phyloP scores from a whole-genome alignment of 2,797 vertebrate species.

The Phoebastria nigripes region DNA sequence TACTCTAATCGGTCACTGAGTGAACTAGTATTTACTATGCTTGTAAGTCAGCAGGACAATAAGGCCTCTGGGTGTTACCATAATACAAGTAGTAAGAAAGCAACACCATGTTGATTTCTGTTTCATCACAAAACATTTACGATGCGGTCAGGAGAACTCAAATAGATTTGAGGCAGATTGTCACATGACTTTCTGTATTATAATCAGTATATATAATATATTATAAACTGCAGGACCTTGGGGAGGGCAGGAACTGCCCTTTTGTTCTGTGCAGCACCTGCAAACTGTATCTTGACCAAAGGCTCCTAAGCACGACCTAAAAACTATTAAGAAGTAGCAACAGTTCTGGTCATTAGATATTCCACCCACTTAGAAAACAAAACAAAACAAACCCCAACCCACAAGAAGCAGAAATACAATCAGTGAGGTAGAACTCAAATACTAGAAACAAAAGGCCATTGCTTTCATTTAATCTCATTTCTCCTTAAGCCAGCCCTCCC shows the following conservation, averaged over 20 bases:
- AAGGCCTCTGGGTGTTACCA: not conserved
- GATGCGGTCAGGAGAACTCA: not conserved
- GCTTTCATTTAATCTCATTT: not conserved
- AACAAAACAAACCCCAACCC: not conserved
- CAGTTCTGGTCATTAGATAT: not conserved
- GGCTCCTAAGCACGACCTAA: not conserved
- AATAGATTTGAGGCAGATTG: not conserved
- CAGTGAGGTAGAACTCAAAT: not conserved
- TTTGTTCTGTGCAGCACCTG: not conserved
- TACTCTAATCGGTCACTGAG: accelerated
- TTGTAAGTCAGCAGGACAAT: not conserved
- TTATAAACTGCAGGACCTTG: not conserved
- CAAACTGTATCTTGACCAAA: too few relatives aligned
- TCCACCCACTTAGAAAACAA: not conserved
- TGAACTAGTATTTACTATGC: not conserved
- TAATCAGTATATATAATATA: not conserved
- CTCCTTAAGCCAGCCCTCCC: not conserved
- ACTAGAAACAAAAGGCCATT: not conserved
- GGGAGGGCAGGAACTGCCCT: not conserved
- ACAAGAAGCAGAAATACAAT: not conserved
- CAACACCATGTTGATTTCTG: not conserved
- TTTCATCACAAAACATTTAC: not conserved
- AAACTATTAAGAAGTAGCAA: not conserved
- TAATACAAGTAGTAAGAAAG: not conserved
- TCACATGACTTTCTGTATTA: not conserved